A percentile compares a stretch with the other conserved stretches of the same genome.
Evolutionary conservation across 2,797 vertebrate genomes (phyloP).

Genomic region (Enteromius mattozi): DNA sequence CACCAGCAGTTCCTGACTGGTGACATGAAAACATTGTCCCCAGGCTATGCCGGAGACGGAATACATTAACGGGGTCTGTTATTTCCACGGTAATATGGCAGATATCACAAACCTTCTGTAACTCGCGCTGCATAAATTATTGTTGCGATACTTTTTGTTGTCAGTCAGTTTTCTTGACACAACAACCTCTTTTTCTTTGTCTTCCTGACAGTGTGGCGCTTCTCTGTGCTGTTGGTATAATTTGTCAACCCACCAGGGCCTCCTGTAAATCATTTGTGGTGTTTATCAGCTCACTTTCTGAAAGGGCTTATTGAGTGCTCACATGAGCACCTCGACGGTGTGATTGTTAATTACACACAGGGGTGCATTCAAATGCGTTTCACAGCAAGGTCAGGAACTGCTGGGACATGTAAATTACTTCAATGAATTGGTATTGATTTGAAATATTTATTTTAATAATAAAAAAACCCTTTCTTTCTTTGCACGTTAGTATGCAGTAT

Average conservation of each 20-base stretch:
- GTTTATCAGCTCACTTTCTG: conserved; percentile 49
- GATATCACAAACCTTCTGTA: conserved; percentile 59
- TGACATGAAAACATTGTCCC: conserved; percentile 61
- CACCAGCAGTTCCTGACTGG: conserved; percentile 55
- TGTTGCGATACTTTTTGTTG: conserved; percentile 38
- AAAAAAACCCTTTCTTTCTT: background rate
- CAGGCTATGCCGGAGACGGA: conserved; percentile 55
- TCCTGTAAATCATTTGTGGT: conserved; percentile 48
- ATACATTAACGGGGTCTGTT: conserved; percentile 58
- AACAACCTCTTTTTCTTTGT: conserved; percentile 42
- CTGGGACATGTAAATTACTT: conserved; percentile 6
- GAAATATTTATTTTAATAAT: too few relatives aligned
- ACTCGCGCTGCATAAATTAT: conserved; percentile 54
- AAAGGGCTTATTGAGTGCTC: conserved; percentile 32
- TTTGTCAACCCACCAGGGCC: conserved; percentile 30
- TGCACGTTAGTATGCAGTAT: background rate
- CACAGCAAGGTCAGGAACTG: conserved; percentile 18
- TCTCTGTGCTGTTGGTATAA: conserved; percentile 34
- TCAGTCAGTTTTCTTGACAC: conserved; percentile 50
- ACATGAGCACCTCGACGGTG: conserved; percentile 20
- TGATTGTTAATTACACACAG: conserved; percentile 49
- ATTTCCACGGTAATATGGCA: conserved; percentile 56
- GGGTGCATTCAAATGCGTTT: conserved; percentile 28
- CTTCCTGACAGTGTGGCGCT: conserved; percentile 10
- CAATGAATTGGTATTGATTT: background rate